These are phyloP conservation scores for Andrena marginata DNA, from an alignment of 2,888 invertebrate species.

Conservation along the genomic window DNA sequence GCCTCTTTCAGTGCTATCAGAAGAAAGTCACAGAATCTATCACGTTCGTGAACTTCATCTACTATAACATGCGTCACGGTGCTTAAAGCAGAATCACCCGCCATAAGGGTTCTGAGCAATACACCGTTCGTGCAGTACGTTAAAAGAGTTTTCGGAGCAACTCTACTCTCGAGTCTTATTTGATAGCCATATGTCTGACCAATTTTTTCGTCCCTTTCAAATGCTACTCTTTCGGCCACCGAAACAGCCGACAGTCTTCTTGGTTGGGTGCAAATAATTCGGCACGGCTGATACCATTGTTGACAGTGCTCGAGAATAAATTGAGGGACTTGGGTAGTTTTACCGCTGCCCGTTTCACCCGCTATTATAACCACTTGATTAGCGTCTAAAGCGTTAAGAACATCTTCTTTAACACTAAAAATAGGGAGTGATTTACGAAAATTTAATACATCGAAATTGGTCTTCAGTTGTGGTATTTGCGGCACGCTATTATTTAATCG, in stretches of 20 bases:
- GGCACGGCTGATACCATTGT: constrained; percentile 88
- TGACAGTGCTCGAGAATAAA: constrained; percentile 93
- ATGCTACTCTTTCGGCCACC: constrained; percentile 94
- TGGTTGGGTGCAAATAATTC: constrained; percentile 97
- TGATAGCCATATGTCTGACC: constrained; percentile 94
- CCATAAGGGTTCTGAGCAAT: constrained; percentile 94
- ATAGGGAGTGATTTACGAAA: constrained; percentile 90
- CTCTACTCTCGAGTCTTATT: constrained; percentile 94
- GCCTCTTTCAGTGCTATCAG: constrained; percentile 93
- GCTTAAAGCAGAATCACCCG: constrained; percentile 89
- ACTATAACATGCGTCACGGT: constrained; percentile 94
- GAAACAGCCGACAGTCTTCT: constrained; percentile 95
- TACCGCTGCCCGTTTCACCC: constrained; percentile 96
- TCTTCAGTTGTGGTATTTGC: constrained; percentile 87
- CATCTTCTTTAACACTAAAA: constrained; percentile 88
- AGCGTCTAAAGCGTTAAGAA: constrained; percentile 87
- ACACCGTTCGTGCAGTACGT: constrained; percentile 98
- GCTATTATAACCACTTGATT: constrained; percentile 90
- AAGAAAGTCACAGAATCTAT: constrained; percentile 96
- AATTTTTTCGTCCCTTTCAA: constrained; percentile 90
- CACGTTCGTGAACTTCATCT: constrained; percentile 98
- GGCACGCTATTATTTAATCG: constrained; percentile 90
- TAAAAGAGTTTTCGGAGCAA: constrained; percentile 92
- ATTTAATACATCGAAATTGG: constrained; percentile 87
- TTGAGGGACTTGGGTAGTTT: constrained; percentile 98